Evolutionary conservation across 2,113 vertebrate genomes (phyloP), one percentile per base, ranked within the genome.

Genomic region (human): DNA sequence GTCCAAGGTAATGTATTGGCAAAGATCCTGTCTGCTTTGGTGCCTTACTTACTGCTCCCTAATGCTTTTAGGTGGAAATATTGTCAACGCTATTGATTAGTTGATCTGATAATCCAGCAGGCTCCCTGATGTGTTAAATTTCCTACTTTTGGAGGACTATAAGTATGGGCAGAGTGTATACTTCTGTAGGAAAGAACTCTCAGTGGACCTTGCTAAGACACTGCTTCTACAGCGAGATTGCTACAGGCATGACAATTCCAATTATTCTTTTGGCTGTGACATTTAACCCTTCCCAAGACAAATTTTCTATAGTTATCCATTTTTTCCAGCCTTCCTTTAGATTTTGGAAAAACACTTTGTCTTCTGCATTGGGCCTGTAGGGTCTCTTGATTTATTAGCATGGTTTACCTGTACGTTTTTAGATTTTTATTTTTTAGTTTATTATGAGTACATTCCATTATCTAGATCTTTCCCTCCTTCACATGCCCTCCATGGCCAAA

Each of bases 11-110:
- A 98, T 98, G 96, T 81, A 96, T 90, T 94, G 97, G 98, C 97
- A 96, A 93, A 97, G 94, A 97, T 90, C 98, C 97, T 70, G 97
- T 95, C 97, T 97, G 88, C 89, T 97, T 98, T 97, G 83, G 5
- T 96, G 97, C 94, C 95, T 98, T 97, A 72, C 98, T 98, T 97
- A 83, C 92, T 52, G 98, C 97, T 90, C 83, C 97, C 95, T 97
- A 73, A 72, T 98, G 98, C 99, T 99, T 99, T 99, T 99, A 99
- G 99, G 99, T 98, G 97, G 97, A 98, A 98, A 98, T 99, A 99
- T 99, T 98, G 99, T 99, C 99, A 97, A 98, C 99, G 98, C 97
- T 99, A 99, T 99, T 99, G 99, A 99, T 99, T 99, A 98, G 99
- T 98, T 97, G 98, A 98, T 99, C 98, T 99, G 98, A 99, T 99